Conservation (phyloP, 2,888 invertebrate genomes). For the Thereva nobilitata region DNA sequence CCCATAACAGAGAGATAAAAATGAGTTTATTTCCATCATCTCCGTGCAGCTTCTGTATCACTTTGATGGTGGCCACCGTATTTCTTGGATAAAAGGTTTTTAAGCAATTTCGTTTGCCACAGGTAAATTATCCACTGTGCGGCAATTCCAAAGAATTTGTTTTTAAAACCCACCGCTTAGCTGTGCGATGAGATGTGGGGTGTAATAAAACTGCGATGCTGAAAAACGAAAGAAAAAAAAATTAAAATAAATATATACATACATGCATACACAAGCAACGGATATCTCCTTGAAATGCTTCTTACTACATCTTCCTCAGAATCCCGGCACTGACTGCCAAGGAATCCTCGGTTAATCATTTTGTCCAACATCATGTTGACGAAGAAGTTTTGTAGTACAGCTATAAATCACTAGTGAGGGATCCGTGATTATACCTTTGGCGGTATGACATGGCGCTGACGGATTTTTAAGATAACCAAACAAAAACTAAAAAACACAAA, state of each 20-base stretch:
- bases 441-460: slow-evolving; percentile 14
- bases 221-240: too few species aligned
- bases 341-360: neutral
- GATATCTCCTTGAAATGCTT: too few species aligned
- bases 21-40: slow-evolving; percentile 8
- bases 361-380: slow-evolving; percentile 24
- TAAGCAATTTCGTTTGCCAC: slow-evolving; percentile 17
- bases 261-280: too few species aligned
- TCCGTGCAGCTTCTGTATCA: neutral
- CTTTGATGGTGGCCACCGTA: neutral
- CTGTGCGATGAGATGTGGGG: neutral
- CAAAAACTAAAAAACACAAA: too few species aligned
- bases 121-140: slow-evolving; percentile 14
- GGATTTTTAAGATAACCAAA: slow-evolving; percentile 1
- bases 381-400: slow-evolving; percentile 7
- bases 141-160: slow-evolving; percentile 16
- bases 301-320: too few species aligned
- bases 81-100: slow-evolving; percentile 4
- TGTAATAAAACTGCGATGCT: slow-evolving; percentile 13
- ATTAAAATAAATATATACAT: too few species aligned
- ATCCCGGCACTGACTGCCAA: too few species aligned
- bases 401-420: slow-evolving; percentile 19
- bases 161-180: neutral
- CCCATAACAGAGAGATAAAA: too few species aligned
- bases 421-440: slow-evolving; percentile 19